Evolutionary conservation across 2,888 invertebrate genomes (phyloP), one percentile per base, ranked within the genome.

Genomic region (Blera fallax): DNA sequence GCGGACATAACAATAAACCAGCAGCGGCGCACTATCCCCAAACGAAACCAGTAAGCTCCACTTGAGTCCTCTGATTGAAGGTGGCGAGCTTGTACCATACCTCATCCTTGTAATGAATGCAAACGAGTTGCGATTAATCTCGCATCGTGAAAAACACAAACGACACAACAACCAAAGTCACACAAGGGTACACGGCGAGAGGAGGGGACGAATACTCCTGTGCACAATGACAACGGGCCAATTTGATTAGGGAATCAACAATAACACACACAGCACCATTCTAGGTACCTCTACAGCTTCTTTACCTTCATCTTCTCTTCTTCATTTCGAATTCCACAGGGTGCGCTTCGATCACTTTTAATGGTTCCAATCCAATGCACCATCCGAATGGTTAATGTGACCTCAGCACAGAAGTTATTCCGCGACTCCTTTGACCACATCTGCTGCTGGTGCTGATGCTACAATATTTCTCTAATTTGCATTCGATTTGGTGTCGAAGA

Each of bases 81-180:
- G 76, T 80, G 80, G 70, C 24, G 60, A 69, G 79, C 84, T 62
- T 72, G 62, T 67, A 69, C 72, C 76, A 85, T 85, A 81, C 67
- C 81, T 81, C 81, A 81, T 72, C 85, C 81, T 65, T 77, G 81
- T 85, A 81, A 85, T 85, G 85, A 85, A 85, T 85, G 85, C 85
- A 85, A 85, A 85, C 85, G 80, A 85, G 70, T 81, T 40, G 85
- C 85, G 85, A 85, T 81, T 85, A 85, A 85, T 85, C 85, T 85
- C 50, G 48, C 81, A 77, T 85, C 85, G 85, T 81, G 85, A 85
- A 85, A 43, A 76, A 81, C 62, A 81, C 67, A 85, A 81, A 81
- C 85, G 76, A 76, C 76, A 85, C 70, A 80, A 80, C 72, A 67
- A 32, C 7, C 21, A 10, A 8, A 18, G 27, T 24, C 45, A 24